phyloP scores from a whole-genome alignment of 2,797 vertebrate genomes.

The Oryzias dopingdopingensis region DNA sequence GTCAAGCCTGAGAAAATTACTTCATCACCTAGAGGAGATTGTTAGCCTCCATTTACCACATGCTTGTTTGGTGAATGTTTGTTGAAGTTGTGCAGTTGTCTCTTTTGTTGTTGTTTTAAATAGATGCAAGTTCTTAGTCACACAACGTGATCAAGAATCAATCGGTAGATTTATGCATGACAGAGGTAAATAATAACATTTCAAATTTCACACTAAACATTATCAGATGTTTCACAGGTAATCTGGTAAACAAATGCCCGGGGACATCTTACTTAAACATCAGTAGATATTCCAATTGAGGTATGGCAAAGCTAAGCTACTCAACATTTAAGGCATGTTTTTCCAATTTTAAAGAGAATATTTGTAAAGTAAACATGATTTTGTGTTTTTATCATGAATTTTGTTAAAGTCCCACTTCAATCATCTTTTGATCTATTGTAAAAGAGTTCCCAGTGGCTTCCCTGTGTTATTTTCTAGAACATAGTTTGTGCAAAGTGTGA shows the following conservation, averaged over 20 bases:
- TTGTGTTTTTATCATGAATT: too few relatives aligned
- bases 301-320: too few relatives aligned
- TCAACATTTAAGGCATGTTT: too few relatives aligned
- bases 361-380: too few relatives aligned
- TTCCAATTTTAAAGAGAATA: too few relatives aligned
- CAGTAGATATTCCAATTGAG: too few relatives aligned
- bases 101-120: slow-evolving; percentile 26
- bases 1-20: slow-evolving; percentile 45
- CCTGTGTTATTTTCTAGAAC: too few relatives aligned
- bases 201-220: not conserved
- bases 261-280: too few relatives aligned
- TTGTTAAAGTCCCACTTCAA: too few relatives aligned
- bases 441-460: too few relatives aligned
- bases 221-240: slow-evolving; percentile 4
- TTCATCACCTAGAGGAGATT: slow-evolving; percentile 39
- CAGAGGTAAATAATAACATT: not conserved
- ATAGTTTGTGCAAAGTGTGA: too few relatives aligned
- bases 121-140: slow-evolving; percentile 10
- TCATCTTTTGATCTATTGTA: too few relatives aligned
- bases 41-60: slow-evolving; percentile 45
- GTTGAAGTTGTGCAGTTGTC: slow-evolving; percentile 14
- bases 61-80: slow-evolving; percentile 11
- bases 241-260: not conserved
- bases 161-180: slow-evolving; percentile 21
- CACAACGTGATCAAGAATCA: slow-evolving; percentile 22